Base-by-base conservation (phyloP, 2,888 invertebrate species). In the Norana najaformis region DNA sequence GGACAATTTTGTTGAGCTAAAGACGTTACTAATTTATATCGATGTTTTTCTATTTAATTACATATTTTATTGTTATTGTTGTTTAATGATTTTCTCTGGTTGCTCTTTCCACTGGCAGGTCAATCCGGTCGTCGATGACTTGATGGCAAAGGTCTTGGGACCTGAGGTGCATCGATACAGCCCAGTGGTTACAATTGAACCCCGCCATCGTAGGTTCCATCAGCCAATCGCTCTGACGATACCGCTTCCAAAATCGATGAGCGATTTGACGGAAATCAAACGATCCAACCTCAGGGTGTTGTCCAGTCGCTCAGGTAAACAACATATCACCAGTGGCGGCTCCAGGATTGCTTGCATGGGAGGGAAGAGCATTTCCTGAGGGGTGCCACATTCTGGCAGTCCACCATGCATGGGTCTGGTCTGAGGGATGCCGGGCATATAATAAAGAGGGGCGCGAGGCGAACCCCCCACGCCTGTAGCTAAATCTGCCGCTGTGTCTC, bases 91-190 rank as follows among this genome's bases (percentile, higher is more conserved):
- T 47, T 20, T 47, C n/a, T 69, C 30, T 13, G 69, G n/a, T 69
- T 69, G 69, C 16, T 30, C 69, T 69, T 38, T n/a, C 41, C n/a
- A 20, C 23, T 8, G 47, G 1, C 82, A 99, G 98, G 99, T 99
- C 92, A 99, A 99, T 96, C 98, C 98, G 92, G 98, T 99, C 94
- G 97, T 98, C 94, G 97, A 98, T 90, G 99, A 99, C 95, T 96
- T 99, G 93, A 98, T 99, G 91, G 97, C 98, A 88, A 98, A 99
- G 95, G 96, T 99, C 91, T 96, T 99, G 93, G 99, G 99, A 89
- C 98, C 99, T 95, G 97, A 99, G 92, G 99, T 99, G 23, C 99
- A 99, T 30, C 99, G 99, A 30, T 99, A 99, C n/a, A 88, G 91
- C 34, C 90, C 90, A 11, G 88, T 91, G 20, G 90, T 91, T 34